Evolutionary conservation across 2,888 invertebrate genomes (phyloP).

Genomic region (Troides oblongomaculatus): DNA sequence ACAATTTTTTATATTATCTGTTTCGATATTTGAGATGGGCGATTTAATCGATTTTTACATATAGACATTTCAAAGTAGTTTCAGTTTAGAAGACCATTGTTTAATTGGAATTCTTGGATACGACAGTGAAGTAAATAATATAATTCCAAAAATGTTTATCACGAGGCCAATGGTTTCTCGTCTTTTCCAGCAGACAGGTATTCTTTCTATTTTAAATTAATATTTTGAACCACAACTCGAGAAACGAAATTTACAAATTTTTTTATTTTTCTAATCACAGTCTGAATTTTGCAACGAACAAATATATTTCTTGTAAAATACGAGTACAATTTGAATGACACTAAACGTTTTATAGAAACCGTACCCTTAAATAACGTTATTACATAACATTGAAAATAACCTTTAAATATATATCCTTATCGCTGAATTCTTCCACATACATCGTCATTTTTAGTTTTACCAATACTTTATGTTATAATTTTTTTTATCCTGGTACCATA

Average conservation of each 20-base stretch:
- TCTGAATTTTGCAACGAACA: background rate
- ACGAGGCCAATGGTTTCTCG: conserved; percentile 60
- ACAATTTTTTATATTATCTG: conserved; percentile 1
- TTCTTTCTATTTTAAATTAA: conserved; percentile 22
- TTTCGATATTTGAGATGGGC: background rate
- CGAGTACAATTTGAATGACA: no score
- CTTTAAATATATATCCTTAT: conserved; percentile 22
- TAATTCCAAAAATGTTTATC: conserved; percentile 50
- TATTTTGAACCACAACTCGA: background rate
- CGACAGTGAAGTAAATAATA: conserved; percentile 1
- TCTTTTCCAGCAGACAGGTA: conserved; percentile 65
- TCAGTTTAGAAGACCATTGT: background rate
- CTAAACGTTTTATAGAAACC: background rate
- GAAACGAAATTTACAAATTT: background rate
- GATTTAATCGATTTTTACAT: conserved; percentile 9
- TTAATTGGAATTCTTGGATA: background rate
- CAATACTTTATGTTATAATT: no score
- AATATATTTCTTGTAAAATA: background rate
- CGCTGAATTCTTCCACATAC: background rate
- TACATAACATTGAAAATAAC: conserved; percentile 29
- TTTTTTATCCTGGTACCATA: no score
- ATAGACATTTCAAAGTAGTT: background rate
- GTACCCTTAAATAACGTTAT: background rate
- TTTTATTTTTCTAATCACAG: background rate
- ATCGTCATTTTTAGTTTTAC: no score